Conservation (phyloP, 2,797 vertebrate species). For the Morus bassanus region DNA sequence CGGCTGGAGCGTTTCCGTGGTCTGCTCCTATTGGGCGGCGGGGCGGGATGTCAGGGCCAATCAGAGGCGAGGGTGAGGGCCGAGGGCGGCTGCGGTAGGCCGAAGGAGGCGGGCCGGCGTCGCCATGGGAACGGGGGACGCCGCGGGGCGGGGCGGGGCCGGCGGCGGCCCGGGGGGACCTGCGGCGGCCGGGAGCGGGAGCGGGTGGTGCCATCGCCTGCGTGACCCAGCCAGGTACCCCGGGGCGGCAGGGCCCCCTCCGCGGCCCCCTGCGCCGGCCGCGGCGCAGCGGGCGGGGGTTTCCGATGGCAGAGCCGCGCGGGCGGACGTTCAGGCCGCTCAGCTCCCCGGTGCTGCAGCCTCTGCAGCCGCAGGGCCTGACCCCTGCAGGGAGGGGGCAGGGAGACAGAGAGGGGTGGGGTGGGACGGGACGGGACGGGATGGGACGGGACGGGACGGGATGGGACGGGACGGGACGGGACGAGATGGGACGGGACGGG, state of each 20-base stretch:
- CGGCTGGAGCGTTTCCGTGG: fast-evolving
- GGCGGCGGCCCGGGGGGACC: not conserved
- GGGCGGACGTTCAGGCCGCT: not conserved
- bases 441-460: no score
- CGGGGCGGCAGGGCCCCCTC: not conserved
- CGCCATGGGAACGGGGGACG: slow-evolving; percentile 58
- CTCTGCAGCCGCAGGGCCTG: not conserved
- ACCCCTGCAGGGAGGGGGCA: not conserved
- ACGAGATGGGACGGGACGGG: no score
- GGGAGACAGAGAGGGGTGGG: not conserved
- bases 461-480: no score
- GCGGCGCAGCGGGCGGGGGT: fast-evolving
- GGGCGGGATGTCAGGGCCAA: fast-evolving
- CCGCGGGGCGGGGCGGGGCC: not conserved
- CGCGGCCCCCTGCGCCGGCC: fast-evolving
- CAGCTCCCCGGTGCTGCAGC: not conserved
- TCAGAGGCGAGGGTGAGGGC: not conserved
- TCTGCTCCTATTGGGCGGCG: not conserved
- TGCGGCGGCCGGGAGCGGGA: fast-evolving
- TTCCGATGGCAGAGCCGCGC: not conserved
- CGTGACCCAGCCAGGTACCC: not conserved
- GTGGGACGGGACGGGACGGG: no score
- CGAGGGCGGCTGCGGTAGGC: fast-evolving
- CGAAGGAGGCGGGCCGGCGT: not conserved
- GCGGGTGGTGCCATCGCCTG: fast-evolving